These are phyloP conservation scores for Prionailurus bengalensis DNA, from an alignment of 2,113 vertebrate species.

Conservation along the genomic window DNA sequence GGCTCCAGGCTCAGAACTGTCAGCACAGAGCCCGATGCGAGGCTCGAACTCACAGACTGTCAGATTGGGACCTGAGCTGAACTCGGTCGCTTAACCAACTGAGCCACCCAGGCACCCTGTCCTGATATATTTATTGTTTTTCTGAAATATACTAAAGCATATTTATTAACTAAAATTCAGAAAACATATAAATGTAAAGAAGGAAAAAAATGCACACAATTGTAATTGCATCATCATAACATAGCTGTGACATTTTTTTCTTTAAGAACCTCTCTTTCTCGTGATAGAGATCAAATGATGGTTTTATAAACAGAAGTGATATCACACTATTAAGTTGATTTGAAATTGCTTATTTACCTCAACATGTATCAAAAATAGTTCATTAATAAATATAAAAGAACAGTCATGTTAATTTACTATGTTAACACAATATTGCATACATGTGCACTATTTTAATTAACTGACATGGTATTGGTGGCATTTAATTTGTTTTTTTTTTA, in stretches of 20 bases:
- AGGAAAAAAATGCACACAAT: neutral
- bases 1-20: too few relatives aligned
- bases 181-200: neutral
- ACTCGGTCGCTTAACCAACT: too few relatives aligned
- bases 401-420: neutral
- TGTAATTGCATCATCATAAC: accelerated
- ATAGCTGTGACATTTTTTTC: neutral
- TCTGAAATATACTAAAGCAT: neutral
- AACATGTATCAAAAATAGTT: neutral
- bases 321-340: neutral
- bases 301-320: neutral
- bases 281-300: neutral
- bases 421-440: neutral
- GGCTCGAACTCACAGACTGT: too few relatives aligned
- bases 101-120: too few relatives aligned
- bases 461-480: neutral
- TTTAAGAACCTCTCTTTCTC: neutral
- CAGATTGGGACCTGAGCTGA: too few relatives aligned
- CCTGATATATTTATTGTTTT: neutral
- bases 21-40: too few relatives aligned
- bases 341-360: neutral
- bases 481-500: neutral
- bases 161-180: neutral
- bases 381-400: neutral
- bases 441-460: neutral